A percentile compares a stretch with the other conserved stretches of the same genome.
Evolutionary conservation across 2,113 vertebrate species (phyloP).

Genomic region (Callospermophilus lateralis): DNA sequence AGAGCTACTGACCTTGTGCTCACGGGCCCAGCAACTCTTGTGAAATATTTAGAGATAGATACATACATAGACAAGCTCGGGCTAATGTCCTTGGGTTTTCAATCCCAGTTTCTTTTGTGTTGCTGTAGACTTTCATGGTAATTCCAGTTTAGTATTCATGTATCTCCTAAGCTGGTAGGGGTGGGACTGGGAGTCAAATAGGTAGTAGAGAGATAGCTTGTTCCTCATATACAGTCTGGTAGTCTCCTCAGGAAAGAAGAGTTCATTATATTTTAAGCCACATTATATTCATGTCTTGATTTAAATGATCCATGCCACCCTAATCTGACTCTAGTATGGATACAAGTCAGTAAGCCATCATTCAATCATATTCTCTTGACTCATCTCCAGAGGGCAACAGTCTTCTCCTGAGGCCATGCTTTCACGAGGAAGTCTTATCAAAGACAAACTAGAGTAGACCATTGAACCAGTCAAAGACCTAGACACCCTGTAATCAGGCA

Average conservation of each 20-base stretch:
- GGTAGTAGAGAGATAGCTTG: background rate
- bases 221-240: background rate
- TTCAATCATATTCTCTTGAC: background rate
- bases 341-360: slow-evolving; percentile 13
- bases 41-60: background rate
- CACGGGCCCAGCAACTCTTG: background rate
- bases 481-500: background rate
- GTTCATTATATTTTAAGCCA: background rate
- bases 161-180: background rate
- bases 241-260: slow-evolving; percentile 3
- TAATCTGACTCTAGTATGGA: background rate
- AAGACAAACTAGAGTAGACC: background rate
- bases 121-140: background rate
- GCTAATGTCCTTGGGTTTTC: background rate
- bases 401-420: background rate
- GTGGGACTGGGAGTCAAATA: background rate
- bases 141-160: background rate
- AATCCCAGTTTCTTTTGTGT: background rate
- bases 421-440: slow-evolving; percentile 25
- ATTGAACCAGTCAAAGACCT: background rate
- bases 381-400: background rate
- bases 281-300: background rate
- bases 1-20: background rate
- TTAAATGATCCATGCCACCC: background rate
- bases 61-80: background rate